Evolutionary conservation across 2,888 invertebrate species (phyloP).

Genomic region (Pecten maximus): DNA sequence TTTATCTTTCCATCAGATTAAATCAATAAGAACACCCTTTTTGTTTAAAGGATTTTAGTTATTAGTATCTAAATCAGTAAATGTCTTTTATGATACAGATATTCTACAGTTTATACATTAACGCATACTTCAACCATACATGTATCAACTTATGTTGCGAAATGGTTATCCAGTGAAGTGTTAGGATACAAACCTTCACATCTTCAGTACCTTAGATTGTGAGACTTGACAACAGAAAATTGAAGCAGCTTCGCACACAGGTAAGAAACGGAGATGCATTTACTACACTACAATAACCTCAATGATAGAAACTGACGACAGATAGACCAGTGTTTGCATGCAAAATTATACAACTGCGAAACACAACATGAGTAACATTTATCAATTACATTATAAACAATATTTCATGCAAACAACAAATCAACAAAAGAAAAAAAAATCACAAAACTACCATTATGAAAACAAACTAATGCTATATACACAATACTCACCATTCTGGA

Average conservation of each 20-base stretch:
- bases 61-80: too few relatives aligned
- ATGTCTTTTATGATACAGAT: too few relatives aligned
- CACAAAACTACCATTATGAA: slow-evolving; percentile 54
- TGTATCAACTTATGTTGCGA: too few relatives aligned
- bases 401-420: slow-evolving; percentile 5
- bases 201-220: background rate
- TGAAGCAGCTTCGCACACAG: background rate
- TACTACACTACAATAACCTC: background rate
- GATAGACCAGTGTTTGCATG: background rate
- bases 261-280: slow-evolving; percentile 3
- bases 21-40: too few relatives aligned
- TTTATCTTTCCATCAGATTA: too few relatives aligned
- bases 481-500: slow-evolving; percentile 95
- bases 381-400: background rate
- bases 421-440: slow-evolving; percentile 38
- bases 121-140: too few relatives aligned
- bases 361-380: background rate
- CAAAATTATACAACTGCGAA: background rate
- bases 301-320: background rate
- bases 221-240: slow-evolving; percentile 11
- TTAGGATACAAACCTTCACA: background rate
- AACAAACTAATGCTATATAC: slow-evolving; percentile 34
- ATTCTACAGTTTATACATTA: too few relatives aligned
- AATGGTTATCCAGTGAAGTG: background rate
- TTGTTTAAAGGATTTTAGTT: too few relatives aligned